Percentiles rank a stretch among this genome's conserved stretches.
phyloP scores from a whole-genome alignment of 2,888 invertebrate genomes.

The Phortica magna region DNA sequence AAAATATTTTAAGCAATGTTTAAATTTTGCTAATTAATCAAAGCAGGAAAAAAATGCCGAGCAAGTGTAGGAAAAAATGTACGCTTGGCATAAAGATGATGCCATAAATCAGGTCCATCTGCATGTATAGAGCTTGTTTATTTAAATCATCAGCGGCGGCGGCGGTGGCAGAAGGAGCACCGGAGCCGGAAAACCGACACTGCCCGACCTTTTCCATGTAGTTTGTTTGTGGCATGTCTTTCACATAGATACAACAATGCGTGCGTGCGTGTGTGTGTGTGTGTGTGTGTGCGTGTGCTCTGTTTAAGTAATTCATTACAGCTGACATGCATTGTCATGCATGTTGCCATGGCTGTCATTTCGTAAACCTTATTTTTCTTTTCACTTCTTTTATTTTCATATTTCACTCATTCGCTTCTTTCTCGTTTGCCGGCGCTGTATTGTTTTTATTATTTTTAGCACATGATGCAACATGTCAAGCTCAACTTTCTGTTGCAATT shows the following conservation, averaged over 20 bases:
- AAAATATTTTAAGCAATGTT: background rate
- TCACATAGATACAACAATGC: constrained; percentile 38
- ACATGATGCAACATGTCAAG: constrained; percentile 29
- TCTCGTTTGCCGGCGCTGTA: too few relatives aligned
- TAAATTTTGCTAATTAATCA: background rate
- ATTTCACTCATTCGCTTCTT: constrained; percentile 26
- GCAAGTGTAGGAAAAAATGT: background rate
- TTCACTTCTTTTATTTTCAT: constrained; percentile 46
- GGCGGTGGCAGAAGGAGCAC: constrained; percentile 53
- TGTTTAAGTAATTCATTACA: constrained; percentile 69
- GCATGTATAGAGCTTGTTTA: constrained; percentile 7
- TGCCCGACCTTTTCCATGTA: constrained; percentile 53
- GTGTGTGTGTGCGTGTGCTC: constrained; percentile 31
- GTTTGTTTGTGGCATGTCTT: constrained; percentile 19
- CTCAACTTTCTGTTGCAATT: constrained; percentile 64
- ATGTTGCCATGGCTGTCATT: constrained; percentile 62
- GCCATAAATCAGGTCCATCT: constrained; percentile 9
- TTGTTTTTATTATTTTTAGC: constrained; percentile 53
- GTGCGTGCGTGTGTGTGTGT: constrained; percentile 35
- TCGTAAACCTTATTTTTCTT: constrained; percentile 58
- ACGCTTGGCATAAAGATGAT: background rate
- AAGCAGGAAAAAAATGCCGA: background rate
- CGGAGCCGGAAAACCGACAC: constrained; percentile 16
- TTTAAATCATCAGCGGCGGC: constrained; percentile 36
- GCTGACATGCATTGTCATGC: constrained; percentile 70